Conservation (phyloP, 2,113 vertebrate genomes). For the Passer montanus region DNA sequence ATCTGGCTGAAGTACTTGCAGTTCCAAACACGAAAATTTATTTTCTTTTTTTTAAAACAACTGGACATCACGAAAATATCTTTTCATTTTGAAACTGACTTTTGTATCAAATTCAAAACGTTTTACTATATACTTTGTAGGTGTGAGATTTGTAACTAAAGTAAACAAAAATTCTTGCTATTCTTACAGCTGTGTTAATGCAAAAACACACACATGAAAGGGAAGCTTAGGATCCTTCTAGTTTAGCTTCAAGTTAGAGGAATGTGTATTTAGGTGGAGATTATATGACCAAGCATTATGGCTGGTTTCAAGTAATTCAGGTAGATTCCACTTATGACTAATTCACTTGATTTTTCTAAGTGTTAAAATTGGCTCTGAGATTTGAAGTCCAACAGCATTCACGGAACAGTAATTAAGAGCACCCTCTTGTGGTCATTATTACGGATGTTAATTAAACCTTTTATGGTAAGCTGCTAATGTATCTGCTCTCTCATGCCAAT, state of each 20-base stretch:
- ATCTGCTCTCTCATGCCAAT: not conserved
- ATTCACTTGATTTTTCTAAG: not conserved
- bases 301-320: not conserved
- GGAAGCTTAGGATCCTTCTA: not conserved
- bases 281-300: not conserved
- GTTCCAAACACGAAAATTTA: not conserved
- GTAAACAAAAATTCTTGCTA: not conserved
- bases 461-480: too few species aligned
- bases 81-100: not conserved
- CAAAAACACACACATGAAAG: not conserved
- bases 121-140: not conserved
- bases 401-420: not conserved
- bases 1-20: not conserved
- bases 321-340: not conserved
- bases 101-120: not conserved
- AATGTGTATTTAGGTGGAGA: not conserved
- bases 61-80: not conserved
- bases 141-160: not conserved
- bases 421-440: conserved; percentile 37
- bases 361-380: not conserved
- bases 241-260: not conserved
- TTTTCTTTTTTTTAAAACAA: not conserved
- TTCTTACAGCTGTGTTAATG: not conserved
- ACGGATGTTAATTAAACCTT: not conserved
- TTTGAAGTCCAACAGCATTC: not conserved